phyloP scores from a whole-genome alignment of 2,888 invertebrate genomes.

The Lepidocyrtinus sp. region DNA sequence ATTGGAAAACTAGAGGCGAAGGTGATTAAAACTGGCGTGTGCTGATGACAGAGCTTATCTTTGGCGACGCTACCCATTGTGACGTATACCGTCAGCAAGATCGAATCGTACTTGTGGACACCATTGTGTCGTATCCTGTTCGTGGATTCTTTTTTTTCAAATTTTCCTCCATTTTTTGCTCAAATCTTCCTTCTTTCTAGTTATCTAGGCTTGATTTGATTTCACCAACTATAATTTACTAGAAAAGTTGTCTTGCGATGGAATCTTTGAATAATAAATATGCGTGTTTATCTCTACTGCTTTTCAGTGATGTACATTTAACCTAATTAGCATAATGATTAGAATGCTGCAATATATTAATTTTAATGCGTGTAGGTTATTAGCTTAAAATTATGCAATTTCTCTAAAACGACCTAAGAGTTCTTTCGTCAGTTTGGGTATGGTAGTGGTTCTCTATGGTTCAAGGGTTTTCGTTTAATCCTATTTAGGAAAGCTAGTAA shows the following conservation, averaged over 20 bases:
- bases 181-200: too few species aligned
- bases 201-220: too few species aligned
- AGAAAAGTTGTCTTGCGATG: neutral
- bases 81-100: slow-evolving; percentile 20
- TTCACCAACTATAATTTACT: too few species aligned
- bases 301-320: neutral
- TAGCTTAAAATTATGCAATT: too few species aligned
- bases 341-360: too few species aligned
- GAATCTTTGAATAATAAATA: neutral
- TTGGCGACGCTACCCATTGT: neutral
- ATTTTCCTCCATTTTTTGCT: too few species aligned
- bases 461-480: neutral
- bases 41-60: slow-evolving; percentile 36
- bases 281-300: too few species aligned
- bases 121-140: slow-evolving; percentile 53
- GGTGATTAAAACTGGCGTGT: neutral
- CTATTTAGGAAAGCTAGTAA: neutral
- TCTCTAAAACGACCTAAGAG: neutral
- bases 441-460: neutral
- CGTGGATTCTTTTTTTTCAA: slow-evolving; percentile 12
- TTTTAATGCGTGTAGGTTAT: too few species aligned
- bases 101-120: slow-evolving; percentile 44
- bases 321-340: neutral
- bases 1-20: too few species aligned
- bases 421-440: neutral